phyloP scores from a whole-genome alignment of 2,113 vertebrate genomes.

The Pluvialis apricaria region DNA sequence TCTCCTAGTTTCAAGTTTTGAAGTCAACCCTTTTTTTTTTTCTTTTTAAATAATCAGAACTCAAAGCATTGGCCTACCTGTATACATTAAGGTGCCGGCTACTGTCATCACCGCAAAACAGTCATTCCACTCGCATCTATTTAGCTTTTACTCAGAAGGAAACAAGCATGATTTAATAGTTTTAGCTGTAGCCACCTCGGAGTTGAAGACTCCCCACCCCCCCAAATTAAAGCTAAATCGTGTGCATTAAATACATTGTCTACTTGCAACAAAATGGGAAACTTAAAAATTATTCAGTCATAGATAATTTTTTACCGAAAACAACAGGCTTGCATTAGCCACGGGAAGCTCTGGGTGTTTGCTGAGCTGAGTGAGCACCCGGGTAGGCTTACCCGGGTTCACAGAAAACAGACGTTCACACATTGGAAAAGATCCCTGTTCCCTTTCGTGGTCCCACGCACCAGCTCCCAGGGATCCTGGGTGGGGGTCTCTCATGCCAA shows the following conservation, averaged over 20 bases:
- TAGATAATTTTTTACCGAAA: neutral
- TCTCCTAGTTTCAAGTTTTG: neutral
- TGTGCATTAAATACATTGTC: conserved; percentile 4
- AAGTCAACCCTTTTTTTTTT: neutral
- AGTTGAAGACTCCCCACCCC: neutral
- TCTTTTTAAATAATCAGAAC: neutral
- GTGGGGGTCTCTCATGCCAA: neutral
- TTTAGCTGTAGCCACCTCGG: neutral
- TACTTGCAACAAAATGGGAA: conserved; percentile 8
- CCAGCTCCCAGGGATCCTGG: neutral
- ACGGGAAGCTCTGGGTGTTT: neutral
- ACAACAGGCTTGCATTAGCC: neutral
- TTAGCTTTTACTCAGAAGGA: neutral
- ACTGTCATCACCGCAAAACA: neutral
- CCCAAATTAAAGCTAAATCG: neutral
- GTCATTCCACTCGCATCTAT: neutral
- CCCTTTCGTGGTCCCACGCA: rapidly evolving
- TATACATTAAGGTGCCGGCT: neutral
- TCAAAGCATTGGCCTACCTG: neutral
- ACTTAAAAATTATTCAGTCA: neutral
- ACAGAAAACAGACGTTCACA: neutral
- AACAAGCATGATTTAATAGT: neutral
- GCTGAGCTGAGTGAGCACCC: rapidly evolving
- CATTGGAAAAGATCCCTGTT: neutral
- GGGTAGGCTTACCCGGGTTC: neutral